Base-by-base conservation (phyloP, 2,888 invertebrate species). In the Temnothorax ravouxi region DNA sequence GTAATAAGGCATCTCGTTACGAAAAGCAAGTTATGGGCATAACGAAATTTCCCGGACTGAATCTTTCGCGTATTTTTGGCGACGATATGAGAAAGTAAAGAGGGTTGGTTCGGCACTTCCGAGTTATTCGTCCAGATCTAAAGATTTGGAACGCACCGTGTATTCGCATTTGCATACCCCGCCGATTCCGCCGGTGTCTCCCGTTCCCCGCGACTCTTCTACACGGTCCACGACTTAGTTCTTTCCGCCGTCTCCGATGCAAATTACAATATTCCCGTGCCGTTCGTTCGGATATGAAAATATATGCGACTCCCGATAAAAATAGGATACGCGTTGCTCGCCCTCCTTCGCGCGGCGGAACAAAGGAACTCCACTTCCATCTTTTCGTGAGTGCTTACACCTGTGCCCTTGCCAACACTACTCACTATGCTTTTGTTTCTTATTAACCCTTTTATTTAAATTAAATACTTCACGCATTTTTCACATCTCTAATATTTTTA, bases 241-340 rank as follows among this genome's bases (percentile, higher is more conserved):
- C 93, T 93, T 93, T 93, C 91, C 90, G 88, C 91, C 93, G 93
- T 93, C 92, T 93, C 88, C 91, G 85, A 94, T 94, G 94, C 93
- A 94, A 94, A 94, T 94, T 94, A 93, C 94, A 94, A 94, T 94
- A 94, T 94, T 94, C 93, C 93, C 92, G 91, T 88, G 91, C 90
- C 90, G 89, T 91, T 93, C 91, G 91, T 91, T 93, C 92, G 93
- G 92, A 93, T 93, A 92, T 90, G 93, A 94, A 94, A 93, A 94
- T 94, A 92, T 94, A 94, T 93, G 93, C 92, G 92, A 88, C 89
- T 91, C 83, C 89, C 90, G 93, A 93, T 94, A 90, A 92, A 93
- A 94, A 93, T 93, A 93, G 90, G 90, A 90, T 79, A 80, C 66
- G 82, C 84, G 50, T 50, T 69, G 81, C 52, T 61, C 75, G 54